A percentile compares a stretch with the other conserved stretches of the same genome.
Evolutionary conservation across 2,888 invertebrate species (phyloP).

Genomic region (Chirona hameri): DNA sequence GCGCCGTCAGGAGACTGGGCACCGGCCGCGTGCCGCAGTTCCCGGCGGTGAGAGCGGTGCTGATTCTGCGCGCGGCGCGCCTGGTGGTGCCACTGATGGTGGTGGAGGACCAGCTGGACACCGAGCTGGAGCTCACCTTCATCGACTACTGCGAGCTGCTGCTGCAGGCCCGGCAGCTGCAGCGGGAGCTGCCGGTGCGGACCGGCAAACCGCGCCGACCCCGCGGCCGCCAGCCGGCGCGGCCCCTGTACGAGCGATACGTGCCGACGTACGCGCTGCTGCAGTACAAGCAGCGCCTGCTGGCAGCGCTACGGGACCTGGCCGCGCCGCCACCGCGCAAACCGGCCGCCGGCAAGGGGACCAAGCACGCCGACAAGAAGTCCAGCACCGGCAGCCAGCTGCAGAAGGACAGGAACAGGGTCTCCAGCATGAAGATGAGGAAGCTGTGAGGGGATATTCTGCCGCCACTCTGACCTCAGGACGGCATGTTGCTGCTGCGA

Average conservation of each 20-base stretch:
- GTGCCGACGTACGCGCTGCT: slow-evolving; percentile 24
- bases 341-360: background rate
- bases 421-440: background rate
- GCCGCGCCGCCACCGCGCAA: background rate
- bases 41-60: background rate
- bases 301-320: background rate
- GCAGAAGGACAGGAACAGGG: background rate
- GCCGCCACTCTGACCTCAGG: too few species aligned
- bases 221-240: background rate
- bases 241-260: background rate
- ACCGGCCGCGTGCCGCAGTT: background rate
- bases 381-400: background rate
- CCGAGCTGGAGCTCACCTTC: slow-evolving; percentile 13
- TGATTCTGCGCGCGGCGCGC: background rate
- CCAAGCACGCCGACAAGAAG: slow-evolving; percentile 1
- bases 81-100: background rate
- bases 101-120: background rate
- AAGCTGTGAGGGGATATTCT: too few species aligned
- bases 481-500: too few species aligned
- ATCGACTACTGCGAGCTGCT: slow-evolving; percentile 12
- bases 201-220: background rate
- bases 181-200: background rate
- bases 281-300: background rate
- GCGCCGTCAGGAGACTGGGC: background rate
- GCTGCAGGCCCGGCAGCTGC: background rate